Percentiles rank a stretch among this genome's conserved stretches.
These are phyloP conservation scores for Sesamia nonagrioides DNA, from an alignment of 1,140 invertebrate species.

Conservation along the genomic window DNA sequence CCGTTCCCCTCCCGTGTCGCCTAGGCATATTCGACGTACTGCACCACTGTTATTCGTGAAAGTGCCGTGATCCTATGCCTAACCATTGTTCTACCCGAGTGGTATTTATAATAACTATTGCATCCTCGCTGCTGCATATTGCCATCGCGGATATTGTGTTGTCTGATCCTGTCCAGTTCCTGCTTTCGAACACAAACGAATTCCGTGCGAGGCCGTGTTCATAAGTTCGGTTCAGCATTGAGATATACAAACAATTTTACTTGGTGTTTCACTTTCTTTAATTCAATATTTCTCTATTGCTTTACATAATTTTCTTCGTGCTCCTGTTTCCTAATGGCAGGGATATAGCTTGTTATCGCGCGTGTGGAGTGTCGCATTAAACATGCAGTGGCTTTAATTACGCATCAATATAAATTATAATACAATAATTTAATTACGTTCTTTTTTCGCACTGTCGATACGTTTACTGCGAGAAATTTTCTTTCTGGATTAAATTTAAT, in stretches of 20 bases:
- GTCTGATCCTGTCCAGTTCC: constrained; percentile 14
- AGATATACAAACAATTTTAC: constrained; percentile 10
- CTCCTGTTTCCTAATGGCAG: neutral
- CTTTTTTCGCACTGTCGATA: constrained; percentile 37
- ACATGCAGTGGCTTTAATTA: constrained; percentile 42
- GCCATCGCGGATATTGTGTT: constrained; percentile 18
- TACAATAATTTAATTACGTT: constrained; percentile 70
- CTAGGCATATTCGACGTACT: constrained; percentile 56
- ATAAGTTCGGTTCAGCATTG: constrained; percentile 27
- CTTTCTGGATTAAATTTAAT: constrained; percentile 23
- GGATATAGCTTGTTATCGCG: neutral
- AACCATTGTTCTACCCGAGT: constrained; percentile 11
- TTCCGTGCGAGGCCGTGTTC: neutral
- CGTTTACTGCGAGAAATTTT: constrained; percentile 11
- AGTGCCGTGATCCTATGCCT: constrained; percentile 51
- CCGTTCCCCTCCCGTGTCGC: constrained; percentile 52
- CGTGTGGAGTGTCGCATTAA: constrained; percentile 40
- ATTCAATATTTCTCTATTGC: neutral
- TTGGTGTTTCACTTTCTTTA: constrained; percentile 6
- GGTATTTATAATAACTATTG: constrained; percentile 9
- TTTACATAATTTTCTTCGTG: neutral
- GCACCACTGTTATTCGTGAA: constrained; percentile 57
- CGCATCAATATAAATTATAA: constrained; percentile 59
- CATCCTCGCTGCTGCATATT: neutral
- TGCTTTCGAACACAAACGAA: constrained; percentile 6